Evolutionary conservation across 37 sponge, comb jelly and placozoan genomes (phyloP), one percentile per base, ranked within the genome.

Genomic region (Spongilla lacustris): DNA sequence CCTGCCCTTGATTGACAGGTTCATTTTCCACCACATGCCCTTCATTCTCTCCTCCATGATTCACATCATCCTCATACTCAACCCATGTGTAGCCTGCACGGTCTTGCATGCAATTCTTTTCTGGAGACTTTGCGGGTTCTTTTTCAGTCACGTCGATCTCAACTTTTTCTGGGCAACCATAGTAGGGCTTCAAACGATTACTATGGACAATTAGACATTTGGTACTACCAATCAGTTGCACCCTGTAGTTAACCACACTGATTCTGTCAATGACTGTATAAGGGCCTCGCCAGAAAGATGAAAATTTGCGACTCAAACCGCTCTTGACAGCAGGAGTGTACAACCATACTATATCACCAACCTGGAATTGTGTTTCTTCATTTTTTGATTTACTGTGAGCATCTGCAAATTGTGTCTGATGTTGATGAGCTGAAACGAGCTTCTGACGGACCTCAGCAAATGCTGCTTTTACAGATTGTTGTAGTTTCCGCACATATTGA

Each of bases 211-310:
- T 36, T 0, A 31, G 35, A 36, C 35, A 23, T 38, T 75, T 31
- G n/a, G 37, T 76, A 10, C 5, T 31, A 29, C 46, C 46, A 46
- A 46, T 46, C 46, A 46, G 4, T 46, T 46, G 46, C 46, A 41
- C 68, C 66, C 28, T 76, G n/a, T 17, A 68, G 28, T 9, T n/a
- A n/a, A n/a, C n/a, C n/a, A 12, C n/a, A 69, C 67, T 31, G 32
- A 38, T 70, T 24, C 5, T 58, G 30, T 69, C 81, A 3, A 86
- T 29, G 34, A 86, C 74, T 27, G 80, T 79, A 58, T 86, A 86
- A 17, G 87, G 87, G 22, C 87, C 86, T 25, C 69, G 80, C 87
- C 87, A 86, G 33, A 76, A 36, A 25, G 80, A 48, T 30, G 73
- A 36, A 74, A 86, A 58, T 19, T 86, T 86, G 66, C 32, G 71